phyloP scores from a whole-genome alignment of 2,888 invertebrate species.

The Branchellion lobata region DNA sequence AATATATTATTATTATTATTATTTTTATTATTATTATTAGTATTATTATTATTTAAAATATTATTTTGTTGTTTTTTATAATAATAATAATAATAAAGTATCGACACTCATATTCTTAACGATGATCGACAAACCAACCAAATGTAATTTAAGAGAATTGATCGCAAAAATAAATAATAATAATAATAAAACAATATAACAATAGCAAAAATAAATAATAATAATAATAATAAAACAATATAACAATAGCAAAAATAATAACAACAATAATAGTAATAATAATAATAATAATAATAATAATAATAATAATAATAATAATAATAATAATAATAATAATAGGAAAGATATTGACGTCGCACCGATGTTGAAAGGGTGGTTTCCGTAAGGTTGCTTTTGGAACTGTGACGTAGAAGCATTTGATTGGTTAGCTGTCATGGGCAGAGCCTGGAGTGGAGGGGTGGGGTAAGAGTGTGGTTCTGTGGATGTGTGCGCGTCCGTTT shows the following conservation, averaged over 20 bases:
- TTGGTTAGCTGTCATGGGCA: constrained; percentile 43
- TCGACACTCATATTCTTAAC: no score
- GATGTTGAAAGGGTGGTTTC: constrained; percentile 43
- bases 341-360: constrained; percentile 29
- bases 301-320: not conserved
- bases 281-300: no score
- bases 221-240: not conserved
- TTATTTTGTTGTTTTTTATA: no score
- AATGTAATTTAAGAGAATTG: no score
- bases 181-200: no score
- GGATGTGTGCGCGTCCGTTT: no score
- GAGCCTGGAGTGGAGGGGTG: constrained; percentile 32
- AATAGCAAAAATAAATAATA: constrained; percentile 1
- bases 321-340: not conserved
- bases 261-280: not conserved
- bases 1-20: no score
- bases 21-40: no score
- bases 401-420: constrained; percentile 43
- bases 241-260: not conserved
- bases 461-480: not conserved
- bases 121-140: no score
- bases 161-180: no score
- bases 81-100: no score
- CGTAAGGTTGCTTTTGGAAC: constrained; percentile 47
- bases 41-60: no score